Evolutionary conservation across 2,888 invertebrate species (phyloP), one percentile per base, ranked within the genome.

Genomic region (Ypsolopha scabrella): DNA sequence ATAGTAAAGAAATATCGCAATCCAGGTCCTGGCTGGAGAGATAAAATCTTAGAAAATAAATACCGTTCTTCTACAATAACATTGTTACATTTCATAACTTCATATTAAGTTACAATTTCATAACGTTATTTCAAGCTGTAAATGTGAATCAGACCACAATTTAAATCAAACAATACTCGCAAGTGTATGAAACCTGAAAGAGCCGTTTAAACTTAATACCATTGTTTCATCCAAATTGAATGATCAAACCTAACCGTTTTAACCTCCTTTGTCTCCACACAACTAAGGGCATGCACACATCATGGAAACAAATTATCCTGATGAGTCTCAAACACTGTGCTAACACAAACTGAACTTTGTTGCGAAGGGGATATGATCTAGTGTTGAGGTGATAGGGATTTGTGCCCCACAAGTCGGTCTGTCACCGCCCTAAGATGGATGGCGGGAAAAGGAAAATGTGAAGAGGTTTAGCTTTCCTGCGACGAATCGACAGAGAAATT

Each of bases 361-460:
- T 24, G 24, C 24, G 2, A 24, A 24, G 4, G 4, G 24, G 4
- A 24, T 24, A 24, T 24, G 4, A 24, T 24, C 2, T 24, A 24
- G 24, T 24, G 24, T 24, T 24, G 24, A 24, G 24, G 24, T 24
- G 24, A 24, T 24, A 24, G 24, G 24, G 24, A 4, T 24, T n/a
- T 62, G 58, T 48, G 24, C 41, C 41, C 54, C 57, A 59, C 63
- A 64, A 65, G 68, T 65, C 65, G 63, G 65, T 73, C 69, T 71
- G 76, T 77, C 75, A 62, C 61, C 68, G 60, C 62, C 66, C 63
- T 65, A 80, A 81, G 81, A 81, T 79, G 77, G 76, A 77, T 77
- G 68, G 64, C 54, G 11, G 53, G 50, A 52, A 53, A 33, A 36
- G 24, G 24, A 55, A 58, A 55, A 56, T 49, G 53, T 45, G 14